Percentiles rank a stretch among this genome's conserved stretches.
Evolutionary conservation across 2,888 invertebrate species (phyloP).

Genomic region (Ecdyonurus torrentis): DNA sequence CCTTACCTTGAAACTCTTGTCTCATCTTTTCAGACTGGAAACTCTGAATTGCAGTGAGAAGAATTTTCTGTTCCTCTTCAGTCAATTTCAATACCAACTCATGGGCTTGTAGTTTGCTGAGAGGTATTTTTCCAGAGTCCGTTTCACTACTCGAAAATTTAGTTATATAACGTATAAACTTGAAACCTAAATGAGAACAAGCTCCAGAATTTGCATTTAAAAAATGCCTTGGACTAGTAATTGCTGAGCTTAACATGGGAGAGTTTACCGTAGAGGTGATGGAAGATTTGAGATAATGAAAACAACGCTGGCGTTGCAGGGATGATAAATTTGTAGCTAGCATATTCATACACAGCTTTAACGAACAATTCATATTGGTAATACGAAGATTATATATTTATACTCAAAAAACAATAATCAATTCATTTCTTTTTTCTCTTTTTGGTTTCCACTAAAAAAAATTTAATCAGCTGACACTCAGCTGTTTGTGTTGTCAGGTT

Average conservation of each 20-base stretch:
- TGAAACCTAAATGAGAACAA: background rate
- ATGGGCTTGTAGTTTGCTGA: constrained; percentile 53
- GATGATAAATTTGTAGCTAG: background rate
- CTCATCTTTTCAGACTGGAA: constrained; percentile 57
- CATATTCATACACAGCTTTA: no score
- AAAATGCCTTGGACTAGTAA: background rate
- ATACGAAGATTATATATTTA: no score
- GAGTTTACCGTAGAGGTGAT: background rate
- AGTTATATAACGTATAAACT: background rate
- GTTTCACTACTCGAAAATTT: background rate
- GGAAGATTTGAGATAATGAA: background rate
- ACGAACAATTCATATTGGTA: no score
- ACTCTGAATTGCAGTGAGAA: constrained; percentile 51
- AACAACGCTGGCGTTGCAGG: background rate
- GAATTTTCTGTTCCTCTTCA: constrained; percentile 49
- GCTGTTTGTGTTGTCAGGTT: no score
- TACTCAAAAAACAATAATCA: no score
- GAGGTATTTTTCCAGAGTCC: constrained; percentile 17
- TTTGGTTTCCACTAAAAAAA: no score
- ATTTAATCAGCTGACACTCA: no score
- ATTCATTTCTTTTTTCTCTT: no score
- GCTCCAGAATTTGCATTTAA: background rate
- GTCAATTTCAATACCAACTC: constrained; percentile 55
- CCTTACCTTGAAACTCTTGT: constrained; percentile 60
- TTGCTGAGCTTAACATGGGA: background rate